Evolutionary conservation across 2,888 invertebrate genomes (phyloP).

Genomic region (Erebia aethiops): DNA sequence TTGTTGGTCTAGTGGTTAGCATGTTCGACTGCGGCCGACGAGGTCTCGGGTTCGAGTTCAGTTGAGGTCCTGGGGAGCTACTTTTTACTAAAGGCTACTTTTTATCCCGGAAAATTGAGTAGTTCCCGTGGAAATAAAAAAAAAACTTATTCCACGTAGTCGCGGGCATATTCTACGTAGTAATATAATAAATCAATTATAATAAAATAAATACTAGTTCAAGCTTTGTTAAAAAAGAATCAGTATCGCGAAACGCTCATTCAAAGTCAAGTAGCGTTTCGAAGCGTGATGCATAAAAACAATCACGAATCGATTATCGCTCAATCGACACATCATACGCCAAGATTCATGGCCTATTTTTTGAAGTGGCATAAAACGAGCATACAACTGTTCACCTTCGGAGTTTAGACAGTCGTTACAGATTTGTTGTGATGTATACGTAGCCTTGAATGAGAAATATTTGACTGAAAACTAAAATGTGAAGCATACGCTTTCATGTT

Average conservation of each 20-base stretch:
- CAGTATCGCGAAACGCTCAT: constrained; percentile 11
- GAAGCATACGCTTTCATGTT: not conserved
- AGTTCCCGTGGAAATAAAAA: too few relatives aligned
- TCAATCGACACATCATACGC: constrained; percentile 35
- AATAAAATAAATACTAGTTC: not conserved
- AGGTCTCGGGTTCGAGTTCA: too few relatives aligned
- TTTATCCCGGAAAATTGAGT: too few relatives aligned
- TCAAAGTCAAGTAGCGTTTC: constrained; percentile 30
- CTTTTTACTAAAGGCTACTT: too few relatives aligned
- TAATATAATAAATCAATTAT: not conserved
- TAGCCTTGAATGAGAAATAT: constrained; percentile 2
- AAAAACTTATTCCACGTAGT: too few relatives aligned
- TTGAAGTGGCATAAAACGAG: constrained; percentile 29
- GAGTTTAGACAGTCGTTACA: constrained; percentile 12
- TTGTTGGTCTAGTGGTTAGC: too few relatives aligned
- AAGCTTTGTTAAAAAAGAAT: not conserved
- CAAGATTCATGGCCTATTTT: constrained; percentile 37
- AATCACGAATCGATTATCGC: constrained; percentile 38
- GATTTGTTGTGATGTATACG: constrained; percentile 3
- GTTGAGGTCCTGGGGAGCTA: too few relatives aligned
- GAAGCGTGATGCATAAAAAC: constrained; percentile 36
- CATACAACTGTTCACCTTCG: constrained; percentile 20
- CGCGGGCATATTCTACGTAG: too few relatives aligned
- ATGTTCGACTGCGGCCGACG: too few relatives aligned
- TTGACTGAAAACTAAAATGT: not conserved